Base-by-base conservation (phyloP, 2,113 vertebrate genomes). In the Micronisus gabar region DNA sequence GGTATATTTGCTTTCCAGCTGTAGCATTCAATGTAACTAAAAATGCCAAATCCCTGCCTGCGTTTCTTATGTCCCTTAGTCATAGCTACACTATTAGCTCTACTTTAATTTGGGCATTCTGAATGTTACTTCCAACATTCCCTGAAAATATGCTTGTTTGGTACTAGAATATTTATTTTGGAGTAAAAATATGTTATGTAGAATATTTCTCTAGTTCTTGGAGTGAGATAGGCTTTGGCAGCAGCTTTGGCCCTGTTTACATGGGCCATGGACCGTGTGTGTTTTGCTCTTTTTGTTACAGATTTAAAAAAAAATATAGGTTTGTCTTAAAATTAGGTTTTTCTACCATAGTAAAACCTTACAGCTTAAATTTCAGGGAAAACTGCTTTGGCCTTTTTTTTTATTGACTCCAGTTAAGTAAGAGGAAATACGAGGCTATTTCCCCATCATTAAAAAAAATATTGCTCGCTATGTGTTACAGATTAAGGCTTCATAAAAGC, bases 181-280 rank as follows among this genome's bases (percentile, higher is more conserved):
- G 13, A 59, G 32, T 72, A 68, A 38, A 82, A 89, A 32, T n/a
- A 6, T 2, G 4, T 41, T 55, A 36, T 47, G 12, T 68, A 1
- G 15, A 48, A 11, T 48, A 68, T 53, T 67, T 82, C 11, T 61
- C 3, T 65, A 10, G 7, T 55, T 89, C 47, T 87, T 40, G 9
- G 27, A 30, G 16, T 11, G 34, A 45, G 14, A 34, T 11, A 18
- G 29, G 2, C 17, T 95, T 76, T 85, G 63, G 63, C 34, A 50
- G 40, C 27, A 47, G 19, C 45, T 47, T 47, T 47, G 45, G 19
- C 45, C 19, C 59, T 41, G 27, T 67, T 67, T 8, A 18, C 2
- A 0, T 34, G 26, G 34, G 13, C 34, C 25, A 6, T 14, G 22
- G 30, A 22, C 26, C 4, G 0, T 1, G 13, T 19, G n/a, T 18